phyloP scores from a whole-genome alignment of 2,797 vertebrate genomes.

The Pseudomugil tenellus region DNA sequence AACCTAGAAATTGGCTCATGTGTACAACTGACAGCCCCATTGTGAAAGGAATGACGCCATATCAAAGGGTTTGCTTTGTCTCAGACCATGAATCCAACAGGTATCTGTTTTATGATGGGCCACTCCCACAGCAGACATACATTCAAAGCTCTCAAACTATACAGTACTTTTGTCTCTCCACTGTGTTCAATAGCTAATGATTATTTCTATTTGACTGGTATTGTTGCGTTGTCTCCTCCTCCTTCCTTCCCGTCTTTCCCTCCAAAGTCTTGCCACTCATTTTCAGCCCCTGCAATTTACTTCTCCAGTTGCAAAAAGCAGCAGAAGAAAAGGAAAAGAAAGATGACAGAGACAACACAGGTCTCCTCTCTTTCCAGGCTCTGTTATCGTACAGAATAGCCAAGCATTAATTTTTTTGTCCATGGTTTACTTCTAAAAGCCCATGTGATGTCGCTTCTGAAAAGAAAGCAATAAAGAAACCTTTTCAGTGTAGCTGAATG shows the following conservation, averaged over 20 bases:
- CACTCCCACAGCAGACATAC: constrained; percentile 17
- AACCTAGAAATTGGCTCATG: background rate
- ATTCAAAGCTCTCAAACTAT: background rate
- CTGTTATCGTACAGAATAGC: constrained; percentile 92
- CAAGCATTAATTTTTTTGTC: constrained; percentile 93
- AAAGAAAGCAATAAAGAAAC: constrained; percentile 97
- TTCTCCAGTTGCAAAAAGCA: constrained; percentile 72
- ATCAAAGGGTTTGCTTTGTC: constrained; percentile 45
- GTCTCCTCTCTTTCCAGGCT: constrained; percentile 80
- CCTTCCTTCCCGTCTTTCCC: constrained; percentile 59
- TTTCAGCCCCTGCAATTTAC: constrained; percentile 89
- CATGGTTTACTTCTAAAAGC: constrained; percentile 97
- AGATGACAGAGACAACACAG: constrained; percentile 83
- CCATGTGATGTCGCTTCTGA: constrained; percentile 91
- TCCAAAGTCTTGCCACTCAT: constrained; percentile 88
- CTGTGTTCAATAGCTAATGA: constrained; percentile 87
- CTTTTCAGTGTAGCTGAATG: constrained; percentile 95
- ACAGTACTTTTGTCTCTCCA: constrained; percentile 59
- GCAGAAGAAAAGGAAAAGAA: constrained; percentile 55
- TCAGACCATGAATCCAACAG: constrained; percentile 48
- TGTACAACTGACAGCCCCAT: constrained; percentile 17
- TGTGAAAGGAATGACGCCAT: constrained; percentile 35
- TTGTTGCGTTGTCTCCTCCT: constrained; percentile 83
- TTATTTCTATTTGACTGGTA: constrained; percentile 93
- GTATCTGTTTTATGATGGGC: constrained; percentile 41